A percentile compares a stretch with the other conserved stretches of the same genome.
These are phyloP conservation scores for Cosmia trapezina DNA, from an alignment of 2,888 invertebrate genomes.

Conservation along the genomic window DNA sequence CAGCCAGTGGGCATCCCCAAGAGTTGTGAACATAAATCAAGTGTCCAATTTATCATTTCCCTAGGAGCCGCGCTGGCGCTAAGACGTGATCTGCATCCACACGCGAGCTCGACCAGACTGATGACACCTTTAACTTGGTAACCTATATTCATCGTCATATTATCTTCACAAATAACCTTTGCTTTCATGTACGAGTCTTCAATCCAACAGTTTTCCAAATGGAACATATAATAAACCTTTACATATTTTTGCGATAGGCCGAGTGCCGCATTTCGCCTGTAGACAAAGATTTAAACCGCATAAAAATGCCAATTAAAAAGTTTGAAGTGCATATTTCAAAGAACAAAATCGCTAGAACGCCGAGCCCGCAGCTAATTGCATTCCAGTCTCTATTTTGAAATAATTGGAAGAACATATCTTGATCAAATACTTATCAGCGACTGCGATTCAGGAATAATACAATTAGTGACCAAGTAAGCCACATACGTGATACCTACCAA, in stretches of 20 bases:
- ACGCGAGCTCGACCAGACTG: background rate
- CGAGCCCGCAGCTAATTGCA: conserved; percentile 1
- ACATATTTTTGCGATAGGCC: background rate
- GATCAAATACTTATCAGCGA: conserved; percentile 9
- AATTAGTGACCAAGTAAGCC: background rate
- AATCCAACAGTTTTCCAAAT: background rate
- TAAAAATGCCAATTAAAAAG: conserved; percentile 7
- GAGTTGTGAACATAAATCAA: conserved; percentile 36
- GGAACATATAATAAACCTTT: background rate
- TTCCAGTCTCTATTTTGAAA: conserved; percentile 9
- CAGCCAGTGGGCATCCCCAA: background rate
- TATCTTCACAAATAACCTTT: background rate
- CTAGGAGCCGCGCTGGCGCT: conserved; percentile 6
- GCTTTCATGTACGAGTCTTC: background rate
- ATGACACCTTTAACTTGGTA: background rate
- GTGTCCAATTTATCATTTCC: conserved; percentile 37
- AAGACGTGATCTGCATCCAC: conserved; percentile 43
- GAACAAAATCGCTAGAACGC: conserved; percentile 3
- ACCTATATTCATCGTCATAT: conserved; percentile 18
- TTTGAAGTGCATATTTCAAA: background rate
- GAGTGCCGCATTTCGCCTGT: no score
- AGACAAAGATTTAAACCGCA: no score
- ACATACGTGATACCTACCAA: background rate
- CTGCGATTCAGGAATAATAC: conserved; percentile 9
- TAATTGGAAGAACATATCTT: conserved; percentile 8